Conservation (phyloP, 1,140 invertebrate genomes). For the Pseudomyrmex concolor region DNA sequence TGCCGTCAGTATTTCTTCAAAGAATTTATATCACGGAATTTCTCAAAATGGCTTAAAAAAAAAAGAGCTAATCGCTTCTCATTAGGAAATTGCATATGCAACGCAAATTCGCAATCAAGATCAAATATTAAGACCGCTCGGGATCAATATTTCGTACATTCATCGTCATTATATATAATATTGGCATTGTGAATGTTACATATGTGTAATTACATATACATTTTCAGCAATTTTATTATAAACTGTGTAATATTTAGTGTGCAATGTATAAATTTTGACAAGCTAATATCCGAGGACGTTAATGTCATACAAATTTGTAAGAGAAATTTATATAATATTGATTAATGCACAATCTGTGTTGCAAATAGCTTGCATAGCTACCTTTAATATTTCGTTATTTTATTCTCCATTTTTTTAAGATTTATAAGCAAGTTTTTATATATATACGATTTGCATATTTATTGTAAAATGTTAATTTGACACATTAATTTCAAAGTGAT, state of each 20-base stretch:
- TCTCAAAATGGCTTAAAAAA: constrained; percentile 23
- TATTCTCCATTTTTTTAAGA: constrained; percentile 11
- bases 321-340: constrained; percentile 26
- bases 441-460: constrained; percentile 9
- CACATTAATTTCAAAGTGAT: neutral
- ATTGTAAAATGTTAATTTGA: constrained; percentile 13
- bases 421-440: constrained; percentile 2
- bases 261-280: neutral
- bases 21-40: constrained; percentile 44
- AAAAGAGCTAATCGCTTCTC: neutral
- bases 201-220: too few relatives aligned
- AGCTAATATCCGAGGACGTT: constrained; percentile 6
- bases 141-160: neutral
- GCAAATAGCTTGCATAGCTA: constrained; percentile 1
- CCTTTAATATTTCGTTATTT: constrained; percentile 34
- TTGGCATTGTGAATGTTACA: too few relatives aligned
- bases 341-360: constrained; percentile 25
- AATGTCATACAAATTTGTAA: neutral
- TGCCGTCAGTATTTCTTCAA: constrained; percentile 32
- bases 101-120: neutral
- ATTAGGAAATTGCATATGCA: constrained; percentile 25
- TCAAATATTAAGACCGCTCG: neutral
- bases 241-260: neutral
- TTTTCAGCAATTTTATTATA: too few relatives aligned
- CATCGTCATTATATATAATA: neutral